Evolutionary conservation across 2,888 invertebrate genomes (phyloP), one percentile per base, ranked within the genome.

Genomic region (Conops quadrifasciatus): DNA sequence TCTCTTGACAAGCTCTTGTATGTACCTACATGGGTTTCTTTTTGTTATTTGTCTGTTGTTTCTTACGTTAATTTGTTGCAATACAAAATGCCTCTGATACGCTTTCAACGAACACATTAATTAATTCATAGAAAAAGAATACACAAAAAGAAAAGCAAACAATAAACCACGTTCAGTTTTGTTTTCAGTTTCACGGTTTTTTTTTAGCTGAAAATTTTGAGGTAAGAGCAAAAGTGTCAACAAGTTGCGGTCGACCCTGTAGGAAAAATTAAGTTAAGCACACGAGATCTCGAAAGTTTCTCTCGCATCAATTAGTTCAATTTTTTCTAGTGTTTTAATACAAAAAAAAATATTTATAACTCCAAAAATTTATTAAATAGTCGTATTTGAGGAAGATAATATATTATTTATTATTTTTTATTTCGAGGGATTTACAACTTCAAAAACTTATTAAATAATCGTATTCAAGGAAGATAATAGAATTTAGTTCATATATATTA

Each of bases 181-280:
- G 58, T 11, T 24, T 1, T 13, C 9, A 16, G 7, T 58, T 21
- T 15, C 16, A 26, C 45, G 47, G 16, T 19, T 5, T 47, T 63
- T 63, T 47, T 45, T 47, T 47, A 62, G 62, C n/a, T 62, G 62
- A 63, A 59, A 63, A 63, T 63, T 24, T 9, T 11, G 1, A 24
- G 4, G n/a, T 53, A 66, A 53, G 16, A 43, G 66, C 19, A 13
- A 66, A 21, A 36, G 66, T 66, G 56, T 56, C 56, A 56, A 66
- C 56, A 66, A 53, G 43, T 13, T 11, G 19, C 56, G 16, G 28
- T 16, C 4, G 30, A 43, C 66, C 66, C 53, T 21, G 43, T 53
- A 43, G 56, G 43, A 53, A 66, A 51, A 65, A 47, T 30, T 11
- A 1, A 19, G 3, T n/a, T 4, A 62, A 15, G 15, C 13, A n/a